These are phyloP conservation scores for Hirudo medicinalis DNA, from an alignment of 1,140 invertebrate genomes.

Conservation along the genomic window DNA sequence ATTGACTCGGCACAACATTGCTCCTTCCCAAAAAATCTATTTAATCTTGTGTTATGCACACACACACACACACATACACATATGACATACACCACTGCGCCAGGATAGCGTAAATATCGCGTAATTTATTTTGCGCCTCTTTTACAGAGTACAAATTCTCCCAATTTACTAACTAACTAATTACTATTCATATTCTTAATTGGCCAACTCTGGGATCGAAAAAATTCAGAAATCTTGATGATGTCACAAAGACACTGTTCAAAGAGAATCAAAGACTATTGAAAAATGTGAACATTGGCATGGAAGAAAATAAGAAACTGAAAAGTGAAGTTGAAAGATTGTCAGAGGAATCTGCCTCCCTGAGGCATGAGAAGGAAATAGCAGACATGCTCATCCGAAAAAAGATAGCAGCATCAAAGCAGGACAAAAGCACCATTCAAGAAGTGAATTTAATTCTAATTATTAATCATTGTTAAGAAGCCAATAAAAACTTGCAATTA, in stretches of 20 bases:
- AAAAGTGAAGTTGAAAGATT: neutral
- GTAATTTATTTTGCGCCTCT: too few species aligned
- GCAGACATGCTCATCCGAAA: neutral
- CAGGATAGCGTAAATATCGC: too few species aligned
- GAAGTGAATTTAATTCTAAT: too few species aligned
- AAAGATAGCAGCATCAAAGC: neutral
- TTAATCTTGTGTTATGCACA: too few species aligned
- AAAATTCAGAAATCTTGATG: neutral
- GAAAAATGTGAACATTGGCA: neutral
- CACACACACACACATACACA: too few species aligned
- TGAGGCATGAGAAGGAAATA: constrained; percentile 3
- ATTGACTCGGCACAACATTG: too few species aligned
- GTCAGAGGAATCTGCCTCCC: neutral
- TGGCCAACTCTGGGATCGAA: neutral
- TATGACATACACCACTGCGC: too few species aligned
- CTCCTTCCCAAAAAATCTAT: too few species aligned
- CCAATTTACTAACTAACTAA: neutral
- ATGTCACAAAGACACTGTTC: neutral
- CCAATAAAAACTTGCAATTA: too few species aligned
- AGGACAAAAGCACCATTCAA: neutral
- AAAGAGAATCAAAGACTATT: constrained; percentile 1
- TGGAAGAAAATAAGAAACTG: neutral
- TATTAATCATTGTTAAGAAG: too few species aligned
- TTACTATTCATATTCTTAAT: neutral
- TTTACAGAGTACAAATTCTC: neutral